phyloP scores from a whole-genome alignment of 2,888 invertebrate species.

The Odontocerum albicorne region DNA sequence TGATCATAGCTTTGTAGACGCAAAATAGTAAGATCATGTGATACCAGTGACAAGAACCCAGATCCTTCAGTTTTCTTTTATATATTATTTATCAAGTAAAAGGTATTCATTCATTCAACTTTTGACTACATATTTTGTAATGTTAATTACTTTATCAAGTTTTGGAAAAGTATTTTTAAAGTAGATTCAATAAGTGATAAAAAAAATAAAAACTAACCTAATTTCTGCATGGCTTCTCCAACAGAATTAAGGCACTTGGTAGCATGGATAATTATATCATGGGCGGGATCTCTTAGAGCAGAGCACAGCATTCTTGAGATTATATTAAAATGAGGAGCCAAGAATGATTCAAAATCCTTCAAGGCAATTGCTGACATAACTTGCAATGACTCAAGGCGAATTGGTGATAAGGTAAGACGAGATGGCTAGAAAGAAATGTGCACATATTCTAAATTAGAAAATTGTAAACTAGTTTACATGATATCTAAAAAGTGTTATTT shows the following conservation, averaged over 20 bases:
- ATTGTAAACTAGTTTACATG: background rate
- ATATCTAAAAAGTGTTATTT: background rate
- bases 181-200: too few relatives aligned
- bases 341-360: conserved; percentile 59
- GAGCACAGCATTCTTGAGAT: conserved; percentile 62
- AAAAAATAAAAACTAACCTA: too few relatives aligned
- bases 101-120: too few relatives aligned
- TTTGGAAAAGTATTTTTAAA: too few relatives aligned
- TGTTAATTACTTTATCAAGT: too few relatives aligned
- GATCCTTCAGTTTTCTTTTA: too few relatives aligned
- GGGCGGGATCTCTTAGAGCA: conserved; percentile 61
- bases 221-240: conserved; percentile 62
- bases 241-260: conserved; percentile 70
- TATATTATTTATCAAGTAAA: too few relatives aligned
- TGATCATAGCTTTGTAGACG: too few relatives aligned
- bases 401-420: conserved; percentile 58
- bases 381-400: conserved; percentile 78
- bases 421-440: conserved; percentile 10
- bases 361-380: conserved; percentile 65
- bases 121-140: too few relatives aligned
- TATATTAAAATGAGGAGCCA: conserved; percentile 59
- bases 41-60: too few relatives aligned
- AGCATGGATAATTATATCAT: conserved; percentile 71
- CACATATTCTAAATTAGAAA: background rate
- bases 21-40: too few relatives aligned